Conservation (phyloP, 2,797 vertebrate species). For the Discoglossus pictus region DNA sequence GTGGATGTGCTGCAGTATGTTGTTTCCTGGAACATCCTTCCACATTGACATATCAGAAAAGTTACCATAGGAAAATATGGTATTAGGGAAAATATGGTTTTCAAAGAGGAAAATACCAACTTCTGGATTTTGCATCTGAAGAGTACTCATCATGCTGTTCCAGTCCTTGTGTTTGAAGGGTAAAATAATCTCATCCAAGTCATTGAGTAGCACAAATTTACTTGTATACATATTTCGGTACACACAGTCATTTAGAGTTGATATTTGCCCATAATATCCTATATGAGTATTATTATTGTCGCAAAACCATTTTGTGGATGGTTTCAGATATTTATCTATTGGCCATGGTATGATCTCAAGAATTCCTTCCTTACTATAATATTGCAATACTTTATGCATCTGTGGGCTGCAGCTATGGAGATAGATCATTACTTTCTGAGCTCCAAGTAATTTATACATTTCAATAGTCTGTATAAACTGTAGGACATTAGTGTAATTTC, state of each 20-base stretch:
- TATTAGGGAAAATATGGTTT: slow-evolving; percentile 71
- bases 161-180: slow-evolving; percentile 62
- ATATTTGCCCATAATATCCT: slow-evolving; percentile 70
- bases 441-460: slow-evolving; percentile 68
- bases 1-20: slow-evolving; percentile 59
- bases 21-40: slow-evolving; percentile 57
- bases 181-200: slow-evolving; percentile 71
- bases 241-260: slow-evolving; percentile 71
- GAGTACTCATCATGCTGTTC: slow-evolving; percentile 60
- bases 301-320: slow-evolving; percentile 59
- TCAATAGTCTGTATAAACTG: slow-evolving; percentile 69
- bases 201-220: slow-evolving; percentile 66
- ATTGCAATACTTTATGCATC: slow-evolving; percentile 64
- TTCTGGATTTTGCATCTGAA: slow-evolving; percentile 57
- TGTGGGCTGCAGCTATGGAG: slow-evolving; percentile 67
- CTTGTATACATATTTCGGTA: slow-evolving; percentile 69
- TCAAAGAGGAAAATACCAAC: slow-evolving; percentile 65
- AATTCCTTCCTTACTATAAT: slow-evolving; percentile 61
- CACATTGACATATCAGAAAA: slow-evolving; percentile 58
- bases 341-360: slow-evolving; percentile 68
- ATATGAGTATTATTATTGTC: slow-evolving; percentile 34
- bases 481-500: slow-evolving; percentile 67
- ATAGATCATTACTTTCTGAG: slow-evolving; percentile 65
- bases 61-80: slow-evolving; percentile 52
- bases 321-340: slow-evolving; percentile 58